A percentile compares a stretch with the other conserved stretches of the same genome.
phyloP scores from a whole-genome alignment of 2,888 invertebrate genomes.

The Bombylius major region DNA sequence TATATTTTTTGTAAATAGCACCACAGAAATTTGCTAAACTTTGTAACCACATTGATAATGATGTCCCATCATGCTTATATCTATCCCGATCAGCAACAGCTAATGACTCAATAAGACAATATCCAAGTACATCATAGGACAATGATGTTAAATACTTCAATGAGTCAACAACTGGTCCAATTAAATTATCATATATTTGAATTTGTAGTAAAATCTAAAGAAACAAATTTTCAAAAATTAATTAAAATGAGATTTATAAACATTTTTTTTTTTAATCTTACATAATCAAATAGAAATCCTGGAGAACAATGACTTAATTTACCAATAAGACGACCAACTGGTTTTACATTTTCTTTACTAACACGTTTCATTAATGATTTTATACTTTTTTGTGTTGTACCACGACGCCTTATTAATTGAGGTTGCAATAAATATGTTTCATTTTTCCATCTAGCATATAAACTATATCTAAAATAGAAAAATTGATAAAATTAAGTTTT shows the following conservation, averaged over 20 bases:
- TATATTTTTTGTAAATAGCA: slow-evolving; percentile 92
- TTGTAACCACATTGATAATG: slow-evolving; percentile 87
- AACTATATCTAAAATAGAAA: slow-evolving; percentile 49
- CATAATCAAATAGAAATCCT: slow-evolving; percentile 91
- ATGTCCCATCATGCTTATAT: slow-evolving; percentile 79
- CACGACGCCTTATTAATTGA: slow-evolving; percentile 67
- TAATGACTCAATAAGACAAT: slow-evolving; percentile 87
- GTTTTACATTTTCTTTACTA: slow-evolving; percentile 97
- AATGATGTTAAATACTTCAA: slow-evolving; percentile 89
- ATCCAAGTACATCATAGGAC: slow-evolving; percentile 92
- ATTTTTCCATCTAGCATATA: slow-evolving; percentile 96
- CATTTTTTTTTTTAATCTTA: slow-evolving; percentile 31
- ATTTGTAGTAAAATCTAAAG: slow-evolving; percentile 60
- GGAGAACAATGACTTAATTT: slow-evolving; percentile 96
- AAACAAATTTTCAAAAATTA: background rate
- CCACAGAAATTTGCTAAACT: slow-evolving; percentile 93
- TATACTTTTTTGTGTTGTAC: slow-evolving; percentile 79
- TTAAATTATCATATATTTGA: slow-evolving; percentile 87
- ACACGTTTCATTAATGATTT: slow-evolving; percentile 95
- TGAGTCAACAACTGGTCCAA: slow-evolving; percentile 93
- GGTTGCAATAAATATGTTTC: slow-evolving; percentile 74
- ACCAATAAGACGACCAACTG: slow-evolving; percentile 88
- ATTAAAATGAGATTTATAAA: background rate
- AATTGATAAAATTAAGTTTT: background rate
- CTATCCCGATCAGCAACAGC: slow-evolving; percentile 62